Percentiles rank a stretch among this genome's conserved stretches.
phyloP scores from a whole-genome alignment of 2,797 vertebrate species.

The Euthynnus affinis region DNA sequence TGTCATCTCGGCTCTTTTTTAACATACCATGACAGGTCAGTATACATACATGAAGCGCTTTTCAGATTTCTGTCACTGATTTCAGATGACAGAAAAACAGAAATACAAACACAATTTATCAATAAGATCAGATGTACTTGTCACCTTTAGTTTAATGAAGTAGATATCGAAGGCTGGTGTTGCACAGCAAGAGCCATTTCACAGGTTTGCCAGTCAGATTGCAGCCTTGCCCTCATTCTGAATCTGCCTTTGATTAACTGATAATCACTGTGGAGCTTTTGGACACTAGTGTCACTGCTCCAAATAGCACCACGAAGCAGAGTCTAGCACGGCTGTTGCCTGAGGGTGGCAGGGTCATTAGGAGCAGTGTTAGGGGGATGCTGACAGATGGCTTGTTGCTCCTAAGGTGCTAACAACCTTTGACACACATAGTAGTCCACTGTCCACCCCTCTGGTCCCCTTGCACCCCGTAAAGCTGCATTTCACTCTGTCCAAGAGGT shows the following conservation, averaged over 20 bases:
- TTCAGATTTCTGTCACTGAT: constrained; percentile 10
- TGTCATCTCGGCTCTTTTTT: constrained; percentile 43
- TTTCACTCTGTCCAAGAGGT: constrained; percentile 72
- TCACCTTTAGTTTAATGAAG: constrained; percentile 28
- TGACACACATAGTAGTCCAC: constrained; percentile 82
- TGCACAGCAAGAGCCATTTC: constrained; percentile 36
- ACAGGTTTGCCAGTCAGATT: constrained; percentile 40
- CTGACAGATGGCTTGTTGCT: constrained; percentile 86
- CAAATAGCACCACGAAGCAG: constrained; percentile 70
- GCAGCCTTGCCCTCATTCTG: constrained; percentile 37
- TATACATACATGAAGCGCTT: constrained; percentile 29
- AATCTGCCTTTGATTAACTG: constrained; percentile 76
- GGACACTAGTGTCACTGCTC: constrained; percentile 66
- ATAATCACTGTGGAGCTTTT: constrained; percentile 70
- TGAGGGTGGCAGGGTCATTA: constrained; percentile 76
- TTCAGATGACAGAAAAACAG: constrained; percentile 14
- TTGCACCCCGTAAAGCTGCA: constrained; percentile 63
- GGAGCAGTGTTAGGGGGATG: constrained; percentile 78
- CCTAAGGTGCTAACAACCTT: constrained; percentile 86
- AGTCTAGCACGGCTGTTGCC: constrained; percentile 69
- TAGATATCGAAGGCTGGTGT: constrained; percentile 36
- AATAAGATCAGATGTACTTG: constrained; percentile 34
- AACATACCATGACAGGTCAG: constrained; percentile 34
- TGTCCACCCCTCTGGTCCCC: constrained; percentile 60
- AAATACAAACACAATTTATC: constrained; percentile 29